Conservation (phyloP, 92 coral and sea anemone species). For the Anthopleura xanthogrammica region DNA sequence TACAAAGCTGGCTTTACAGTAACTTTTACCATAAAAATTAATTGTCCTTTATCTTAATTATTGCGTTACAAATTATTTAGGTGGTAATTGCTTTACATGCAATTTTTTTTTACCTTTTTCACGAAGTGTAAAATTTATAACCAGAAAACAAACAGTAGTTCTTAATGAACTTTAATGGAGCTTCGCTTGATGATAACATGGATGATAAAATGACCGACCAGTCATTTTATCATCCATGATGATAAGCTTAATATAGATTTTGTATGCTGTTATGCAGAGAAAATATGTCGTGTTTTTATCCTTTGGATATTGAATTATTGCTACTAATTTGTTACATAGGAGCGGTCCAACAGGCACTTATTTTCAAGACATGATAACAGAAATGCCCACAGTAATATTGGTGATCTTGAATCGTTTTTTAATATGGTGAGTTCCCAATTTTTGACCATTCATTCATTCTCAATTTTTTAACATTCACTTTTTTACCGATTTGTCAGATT, state of each 20-base stretch:
- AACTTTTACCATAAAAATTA: not conserved
- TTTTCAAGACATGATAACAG: conserved; percentile 98
- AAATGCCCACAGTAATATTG: conserved; percentile 82
- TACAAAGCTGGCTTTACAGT: not conserved
- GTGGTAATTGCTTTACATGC: not conserved
- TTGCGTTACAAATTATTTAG: not conserved
- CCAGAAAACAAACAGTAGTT: too few species aligned
- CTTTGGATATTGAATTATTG: not conserved
- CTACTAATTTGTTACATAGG: conserved; percentile 34
- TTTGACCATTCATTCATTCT: too few species aligned
- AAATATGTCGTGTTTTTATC: too few species aligned
- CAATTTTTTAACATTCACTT: too few species aligned
- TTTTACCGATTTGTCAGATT: too few species aligned
- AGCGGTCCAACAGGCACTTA: conserved; percentile 82
- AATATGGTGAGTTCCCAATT: conserved; percentile 68
- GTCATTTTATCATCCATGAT: too few species aligned
- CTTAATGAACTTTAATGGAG: too few species aligned
- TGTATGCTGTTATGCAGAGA: too few species aligned
- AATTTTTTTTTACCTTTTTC: not conserved
- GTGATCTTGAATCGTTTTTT: conserved; percentile 89
- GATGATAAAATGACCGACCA: too few species aligned
- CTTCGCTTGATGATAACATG: too few species aligned
- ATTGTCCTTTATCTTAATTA: not conserved
- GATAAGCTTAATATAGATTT: too few species aligned
- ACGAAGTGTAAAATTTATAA: too few species aligned